Base-by-base conservation (phyloP, 1,140 invertebrate species). In the Drosophila seguyi region DNA sequence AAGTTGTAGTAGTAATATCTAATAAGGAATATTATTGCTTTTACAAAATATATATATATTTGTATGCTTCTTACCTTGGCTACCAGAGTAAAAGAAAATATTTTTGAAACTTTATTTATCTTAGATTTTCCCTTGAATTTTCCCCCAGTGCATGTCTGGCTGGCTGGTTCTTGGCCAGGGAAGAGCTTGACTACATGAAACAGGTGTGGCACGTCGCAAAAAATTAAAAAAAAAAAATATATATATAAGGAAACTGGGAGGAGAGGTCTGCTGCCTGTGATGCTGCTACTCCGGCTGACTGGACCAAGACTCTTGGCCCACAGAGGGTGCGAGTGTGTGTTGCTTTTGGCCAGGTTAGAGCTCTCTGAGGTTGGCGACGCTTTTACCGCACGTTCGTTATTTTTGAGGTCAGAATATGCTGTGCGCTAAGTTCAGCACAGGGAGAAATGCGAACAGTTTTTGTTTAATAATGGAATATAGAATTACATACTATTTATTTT, bases 301-400 rank as follows among this genome's bases (percentile, higher is more conserved):
- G 85, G 79, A 86, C 79, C 71, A 71, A 74, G 83, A 68, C 83
- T 71, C 75, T 83, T 67, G 67, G 58, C 68, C 69, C 72, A 53
- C 65, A 62, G 39, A 65, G 71, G 77, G 73, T 59, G 50, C 52
- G 45, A 48, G 73, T 75, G 68, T 65, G 67, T 66, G 69, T 36
- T 41, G 39, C 59, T 85, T 86, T 75, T 71, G 53, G 59, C 71
- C 67, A 59, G 69, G 69, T 73, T 73, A 72, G 67, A 72, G 69
- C 66, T 73, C 42, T 59, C 52, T 58, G 52, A 73, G 87, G 73
- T 90, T 90, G 86, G 88, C 88, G 88, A 91, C 88, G 88, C 83
- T 91, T 91, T 91, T 91, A 91, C 88, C 88, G 79, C 88, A 91
- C 83, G 88, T 91, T 91, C 88, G 88, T 91, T 91, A 91, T 91